Base-by-base conservation (phyloP, 1,140 invertebrate genomes). In the Anastatus disparis region DNA sequence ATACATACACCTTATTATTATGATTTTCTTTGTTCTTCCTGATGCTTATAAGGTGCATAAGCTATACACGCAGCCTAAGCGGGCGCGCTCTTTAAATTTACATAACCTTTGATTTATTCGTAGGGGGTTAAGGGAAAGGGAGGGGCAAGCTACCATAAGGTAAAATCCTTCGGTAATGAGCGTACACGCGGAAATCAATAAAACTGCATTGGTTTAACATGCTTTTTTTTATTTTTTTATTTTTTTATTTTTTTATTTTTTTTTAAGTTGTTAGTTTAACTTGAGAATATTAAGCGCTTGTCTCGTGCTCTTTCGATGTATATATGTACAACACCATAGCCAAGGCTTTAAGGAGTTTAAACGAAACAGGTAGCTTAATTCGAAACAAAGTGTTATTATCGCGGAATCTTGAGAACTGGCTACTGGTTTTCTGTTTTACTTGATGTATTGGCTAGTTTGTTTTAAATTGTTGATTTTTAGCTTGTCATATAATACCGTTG, bases 21-120 rank as follows among this genome's bases (percentile, higher is more conserved):
- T 62, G 72, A 59, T 70, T 69, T 53, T 63, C 55, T 68, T 20
- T 59, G 53, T 52, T 64, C 48, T 22, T 35, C 62, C 63, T 46
- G 31, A 15, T 46, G 15, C n/a, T n/a, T n/a, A n/a, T 22, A n/a
- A n/a, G 53, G n/a, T 15, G 27, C 8, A 13, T 55, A 9, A 15
- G 31, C 31, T 0, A 6, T 35, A 35, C 9, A 29, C 10, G n/a
- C n/a, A 15, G 53, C 31, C 0, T 35, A 6, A 35, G 13, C 38
- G 20, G 48, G 22, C 52, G 62, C 50, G 26, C 27, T 27, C 55
- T 65, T 58, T 24, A 20, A 29, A 68, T 59, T 67, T 58, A 27
- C 63, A 42, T 50, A 48, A 29, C 6, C 38, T 29, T 56, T 68
- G 56, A 67, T 56, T 68, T 63, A 62, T 63, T 56, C 64, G n/a